phyloP scores from a whole-genome alignment of 1,140 invertebrate species.

The Eurosta solidaginis region DNA sequence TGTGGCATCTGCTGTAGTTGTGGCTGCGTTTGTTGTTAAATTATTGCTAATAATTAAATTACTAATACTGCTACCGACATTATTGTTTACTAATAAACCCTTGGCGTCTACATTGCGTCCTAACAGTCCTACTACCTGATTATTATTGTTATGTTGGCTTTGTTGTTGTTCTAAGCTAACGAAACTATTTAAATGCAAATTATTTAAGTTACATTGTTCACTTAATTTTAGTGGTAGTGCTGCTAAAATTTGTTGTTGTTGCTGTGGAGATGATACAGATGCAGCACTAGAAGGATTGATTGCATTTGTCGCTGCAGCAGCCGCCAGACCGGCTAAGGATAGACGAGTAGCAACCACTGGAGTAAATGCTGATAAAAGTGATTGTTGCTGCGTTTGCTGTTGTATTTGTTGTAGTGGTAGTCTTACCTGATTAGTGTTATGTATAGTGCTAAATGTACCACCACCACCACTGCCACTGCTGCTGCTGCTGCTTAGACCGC shows the following conservation, averaged over 20 bases:
- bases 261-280: slow-evolving; percentile 7
- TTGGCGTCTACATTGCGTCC: neutral
- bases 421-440: slow-evolving; percentile 36
- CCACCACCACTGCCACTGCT: neutral
- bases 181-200: slow-evolving; percentile 25
- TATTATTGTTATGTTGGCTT: slow-evolving; percentile 35
- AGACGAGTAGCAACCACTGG: neutral
- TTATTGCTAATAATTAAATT: slow-evolving; percentile 60
- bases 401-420: slow-evolving; percentile 39
- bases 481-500: neutral
- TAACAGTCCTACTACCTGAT: slow-evolving; percentile 11
- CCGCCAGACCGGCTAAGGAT: neutral
- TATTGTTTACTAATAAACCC: slow-evolving; percentile 36
- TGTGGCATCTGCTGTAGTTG: slow-evolving; percentile 33
- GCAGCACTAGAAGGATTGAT: neutral
- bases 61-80: slow-evolving; percentile 58
- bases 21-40: slow-evolving; percentile 42
- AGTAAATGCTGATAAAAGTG: slow-evolving; percentile 30
- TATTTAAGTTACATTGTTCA: slow-evolving; percentile 36
- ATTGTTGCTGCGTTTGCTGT: slow-evolving; percentile 36
- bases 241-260: slow-evolving; percentile 32
- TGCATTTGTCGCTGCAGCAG: neutral
- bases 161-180: slow-evolving; percentile 15
- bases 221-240: slow-evolving; percentile 35
- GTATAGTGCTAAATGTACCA: neutral